Evolutionary conservation across 2,797 vertebrate genomes (phyloP).

Genomic region (Microhierax caerulescens): DNA sequence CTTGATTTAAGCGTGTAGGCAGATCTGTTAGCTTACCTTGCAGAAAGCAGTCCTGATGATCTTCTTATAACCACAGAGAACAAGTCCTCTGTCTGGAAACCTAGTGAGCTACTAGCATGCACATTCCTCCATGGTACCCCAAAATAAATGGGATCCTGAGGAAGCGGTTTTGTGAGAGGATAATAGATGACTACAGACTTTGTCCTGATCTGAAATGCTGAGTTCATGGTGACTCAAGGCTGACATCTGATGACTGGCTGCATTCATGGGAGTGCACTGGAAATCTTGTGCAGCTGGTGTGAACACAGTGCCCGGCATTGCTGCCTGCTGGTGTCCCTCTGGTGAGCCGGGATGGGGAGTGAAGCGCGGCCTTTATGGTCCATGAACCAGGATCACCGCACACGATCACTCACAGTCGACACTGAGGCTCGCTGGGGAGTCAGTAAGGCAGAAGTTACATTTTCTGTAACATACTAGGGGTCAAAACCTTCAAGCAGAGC

Average conservation of each 20-base stretch:
- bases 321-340: background rate
- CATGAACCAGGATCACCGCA: accelerated
- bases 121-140: accelerated
- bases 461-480: background rate
- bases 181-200: background rate
- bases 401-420: accelerated
- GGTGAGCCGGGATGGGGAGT: background rate
- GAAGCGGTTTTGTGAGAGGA: background rate
- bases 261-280: background rate
- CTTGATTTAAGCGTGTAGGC: background rate
- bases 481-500: background rate
- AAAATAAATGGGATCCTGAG: background rate
- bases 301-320: accelerated
- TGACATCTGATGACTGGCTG: background rate
- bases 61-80: background rate
- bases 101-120: background rate
- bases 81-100: background rate
- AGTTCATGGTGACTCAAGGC: background rate
- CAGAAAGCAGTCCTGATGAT: background rate
- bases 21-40: background rate
- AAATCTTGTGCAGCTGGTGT: background rate
- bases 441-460: background rate
- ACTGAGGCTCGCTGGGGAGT: background rate
- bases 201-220: background rate
- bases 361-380: background rate